These are phyloP conservation scores for Tillus elongatus DNA, from an alignment of 2,888 invertebrate genomes.

Conservation along the genomic window DNA sequence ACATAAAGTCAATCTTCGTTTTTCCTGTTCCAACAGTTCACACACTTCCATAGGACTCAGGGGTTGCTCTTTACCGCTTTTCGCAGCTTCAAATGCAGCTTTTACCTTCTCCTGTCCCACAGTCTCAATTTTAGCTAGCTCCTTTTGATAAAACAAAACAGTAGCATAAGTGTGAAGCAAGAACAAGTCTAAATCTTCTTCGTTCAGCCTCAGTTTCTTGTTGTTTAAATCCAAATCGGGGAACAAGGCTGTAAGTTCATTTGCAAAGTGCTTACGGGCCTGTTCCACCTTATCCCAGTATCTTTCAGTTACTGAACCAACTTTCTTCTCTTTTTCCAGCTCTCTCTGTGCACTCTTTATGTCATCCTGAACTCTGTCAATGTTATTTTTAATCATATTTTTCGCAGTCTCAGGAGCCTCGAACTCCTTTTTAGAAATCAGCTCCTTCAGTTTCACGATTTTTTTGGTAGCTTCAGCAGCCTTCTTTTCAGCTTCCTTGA, in stretches of 20 bases:
- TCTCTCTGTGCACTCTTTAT: slow-evolving; percentile 51
- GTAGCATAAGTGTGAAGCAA: slow-evolving; percentile 70
- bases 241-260: slow-evolving; percentile 61
- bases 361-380: slow-evolving; percentile 48
- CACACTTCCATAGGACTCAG: slow-evolving; percentile 51
- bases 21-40: slow-evolving; percentile 61
- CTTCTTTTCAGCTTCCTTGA: slow-evolving; percentile 50
- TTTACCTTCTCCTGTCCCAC: slow-evolving; percentile 54
- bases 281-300: slow-evolving; percentile 73
- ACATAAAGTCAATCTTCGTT: slow-evolving; percentile 54
- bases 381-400: slow-evolving; percentile 47
- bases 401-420: slow-evolving; percentile 41
- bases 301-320: slow-evolving; percentile 58
- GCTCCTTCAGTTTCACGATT: slow-evolving; percentile 39
- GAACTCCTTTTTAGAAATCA: slow-evolving; percentile 40
- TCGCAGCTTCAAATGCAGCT: slow-evolving; percentile 53
- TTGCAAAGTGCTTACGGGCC: slow-evolving; percentile 52
- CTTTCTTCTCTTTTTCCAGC: slow-evolving; percentile 49
- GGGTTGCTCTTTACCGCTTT: slow-evolving; percentile 46
- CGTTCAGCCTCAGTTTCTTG: slow-evolving; percentile 51
- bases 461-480: slow-evolving; percentile 39
- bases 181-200: slow-evolving; percentile 66
- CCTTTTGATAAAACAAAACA: slow-evolving; percentile 67
- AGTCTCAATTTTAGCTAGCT: slow-evolving; percentile 62
- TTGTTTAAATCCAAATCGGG: slow-evolving; percentile 61